Evolutionary conservation across 1,140 invertebrate species (phyloP).

Genomic region (Drosophila melanogaster): Release_6_plus_ISO1_MT NC_004354.4:9382501-9383000

Average conservation of each 20-base stretch:
- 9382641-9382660: conserved; percentile 96
- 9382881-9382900: not conserved
- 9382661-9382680: conserved; percentile 94
- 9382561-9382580: not conserved
- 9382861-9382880: not conserved
- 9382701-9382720: conserved; percentile 94
- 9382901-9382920: not conserved
- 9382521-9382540: conserved; percentile 6
- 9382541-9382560: not conserved
- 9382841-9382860: not conserved
- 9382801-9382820: too few species aligned
- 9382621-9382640: conserved; percentile 97
- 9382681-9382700: conserved; percentile 97
- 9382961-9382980: conserved; percentile 9
- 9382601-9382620: conserved; percentile 95
- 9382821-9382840: too few species aligned
- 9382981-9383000: conserved; percentile 21
- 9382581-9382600: not conserved
- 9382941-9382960: not conserved
- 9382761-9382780: too few species aligned
- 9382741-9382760: conserved; percentile 86
- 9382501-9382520: conserved; percentile 59
- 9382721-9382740: conserved; percentile 94
- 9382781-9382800: too few species aligned
- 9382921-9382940: not conserved